Conservation (phyloP, 2,113 vertebrate species). For the Mirza zaza region DNA sequence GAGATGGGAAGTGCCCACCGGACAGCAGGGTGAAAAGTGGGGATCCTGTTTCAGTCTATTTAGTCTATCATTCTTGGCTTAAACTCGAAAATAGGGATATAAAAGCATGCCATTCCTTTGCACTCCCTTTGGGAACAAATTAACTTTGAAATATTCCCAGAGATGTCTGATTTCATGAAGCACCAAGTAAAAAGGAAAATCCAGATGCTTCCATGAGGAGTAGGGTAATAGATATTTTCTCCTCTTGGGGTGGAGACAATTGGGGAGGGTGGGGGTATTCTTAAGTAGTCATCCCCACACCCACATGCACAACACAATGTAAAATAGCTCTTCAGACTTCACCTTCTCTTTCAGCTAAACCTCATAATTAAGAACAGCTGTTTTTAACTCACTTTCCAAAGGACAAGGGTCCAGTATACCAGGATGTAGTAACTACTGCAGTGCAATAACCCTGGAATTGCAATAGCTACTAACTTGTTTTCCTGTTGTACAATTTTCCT, state of each 20-base stretch:
- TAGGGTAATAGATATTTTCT: neutral
- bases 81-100: neutral
- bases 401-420: neutral
- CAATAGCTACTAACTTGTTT: neutral
- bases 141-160: slow-evolving; percentile 53
- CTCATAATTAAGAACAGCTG: slow-evolving; percentile 2
- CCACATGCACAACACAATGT: neutral
- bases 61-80: slow-evolving; percentile 42
- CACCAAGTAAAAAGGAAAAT: slow-evolving; percentile 28
- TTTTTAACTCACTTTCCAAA: slow-evolving; percentile 15
- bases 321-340: slow-evolving; percentile 30
- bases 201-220: neutral
- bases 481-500: neutral
- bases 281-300: neutral
- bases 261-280: neutral
- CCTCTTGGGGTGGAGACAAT: neutral
- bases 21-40: too few species aligned
- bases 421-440: neutral
- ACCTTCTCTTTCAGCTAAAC: slow-evolving; percentile 16
- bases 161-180: slow-evolving; percentile 38
- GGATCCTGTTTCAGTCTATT: too few species aligned
- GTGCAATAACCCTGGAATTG: neutral
- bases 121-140: slow-evolving; percentile 47
- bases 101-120: slow-evolving; percentile 35
- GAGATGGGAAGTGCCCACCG: too few species aligned